Conservation (phyloP, 2,888 invertebrate species). For the Hermaeophaga mercurialis region DNA sequence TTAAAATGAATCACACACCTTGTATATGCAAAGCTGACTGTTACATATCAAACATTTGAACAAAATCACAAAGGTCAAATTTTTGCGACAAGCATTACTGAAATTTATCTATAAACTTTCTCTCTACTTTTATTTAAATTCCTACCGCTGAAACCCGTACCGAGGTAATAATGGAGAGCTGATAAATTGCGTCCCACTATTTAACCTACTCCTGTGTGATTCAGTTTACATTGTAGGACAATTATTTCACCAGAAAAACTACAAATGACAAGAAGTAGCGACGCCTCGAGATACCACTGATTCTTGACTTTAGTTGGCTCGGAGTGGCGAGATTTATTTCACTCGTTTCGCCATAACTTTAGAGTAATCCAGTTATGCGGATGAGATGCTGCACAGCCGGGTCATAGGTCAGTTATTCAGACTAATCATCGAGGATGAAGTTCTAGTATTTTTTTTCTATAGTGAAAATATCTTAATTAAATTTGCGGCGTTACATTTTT, state of each 20-base stretch:
- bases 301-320: not conserved
- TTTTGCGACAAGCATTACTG: too few relatives aligned
- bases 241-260: not conserved
- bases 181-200: too few relatives aligned
- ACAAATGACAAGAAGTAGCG: not conserved
- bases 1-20: too few relatives aligned
- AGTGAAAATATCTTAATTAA: conserved; percentile 4
- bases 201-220: not conserved
- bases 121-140: too few relatives aligned
- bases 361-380: conserved; percentile 22
- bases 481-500: not conserved
- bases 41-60: too few relatives aligned
- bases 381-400: conserved; percentile 9
- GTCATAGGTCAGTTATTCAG: conserved; percentile 23
- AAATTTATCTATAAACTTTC: too few relatives aligned
- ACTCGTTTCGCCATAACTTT: conserved; percentile 12
- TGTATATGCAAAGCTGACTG: too few relatives aligned
- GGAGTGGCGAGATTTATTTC: conserved; percentile 14
- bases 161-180: too few relatives aligned
- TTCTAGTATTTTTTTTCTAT: not conserved
- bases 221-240: not conserved
- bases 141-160: too few relatives aligned
- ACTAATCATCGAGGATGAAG: conserved; percentile 10
- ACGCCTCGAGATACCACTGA: not conserved
- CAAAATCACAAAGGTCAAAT: too few relatives aligned